Evolutionary conservation across 2,797 vertebrate genomes (phyloP).

Genomic region (Sebastes cheni): DNA sequence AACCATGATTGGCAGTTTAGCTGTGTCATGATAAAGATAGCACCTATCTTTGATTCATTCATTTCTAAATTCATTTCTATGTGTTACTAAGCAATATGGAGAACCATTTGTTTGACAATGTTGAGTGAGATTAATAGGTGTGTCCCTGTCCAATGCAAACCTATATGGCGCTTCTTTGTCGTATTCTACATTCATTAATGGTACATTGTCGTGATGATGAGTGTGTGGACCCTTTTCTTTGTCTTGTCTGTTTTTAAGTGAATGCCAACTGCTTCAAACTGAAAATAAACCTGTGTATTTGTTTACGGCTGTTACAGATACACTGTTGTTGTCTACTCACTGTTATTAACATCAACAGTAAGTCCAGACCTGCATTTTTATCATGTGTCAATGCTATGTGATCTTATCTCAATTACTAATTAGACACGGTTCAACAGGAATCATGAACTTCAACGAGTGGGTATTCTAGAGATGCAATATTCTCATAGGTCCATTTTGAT

Average conservation of each 20-base stretch:
- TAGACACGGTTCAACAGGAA: constrained; percentile 71
- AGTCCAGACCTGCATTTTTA: constrained; percentile 73
- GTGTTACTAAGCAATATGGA: constrained; percentile 99
- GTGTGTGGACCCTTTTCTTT: constrained; percentile 90
- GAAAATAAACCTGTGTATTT: constrained; percentile 88
- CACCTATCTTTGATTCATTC: constrained; percentile 90
- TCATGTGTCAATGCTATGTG: constrained; percentile 81
- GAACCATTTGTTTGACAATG: constrained; percentile 96
- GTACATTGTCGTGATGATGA: constrained; percentile 91
- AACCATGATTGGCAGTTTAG: constrained; percentile 93
- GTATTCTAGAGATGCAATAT: constrained; percentile 88
- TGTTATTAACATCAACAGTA: constrained; percentile 78
- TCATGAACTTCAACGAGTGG: constrained; percentile 77
- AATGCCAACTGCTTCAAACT: constrained; percentile 93
- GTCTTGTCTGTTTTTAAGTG: constrained; percentile 91
- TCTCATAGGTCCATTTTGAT: constrained; percentile 87
- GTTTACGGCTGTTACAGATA: constrained; percentile 81
- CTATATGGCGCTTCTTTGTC: constrained; percentile 95
- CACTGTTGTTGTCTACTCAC: constrained; percentile 85
- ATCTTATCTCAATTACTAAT: constrained; percentile 77
- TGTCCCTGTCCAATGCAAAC: constrained; percentile 95
- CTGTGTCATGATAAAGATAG: constrained; percentile 94
- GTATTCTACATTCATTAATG: constrained; percentile 93
- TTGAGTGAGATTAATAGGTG: constrained; percentile 95
- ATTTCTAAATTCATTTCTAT: constrained; percentile 94